Base-by-base conservation (phyloP, 2,797 vertebrate genomes). In the Mus caroli region DNA sequence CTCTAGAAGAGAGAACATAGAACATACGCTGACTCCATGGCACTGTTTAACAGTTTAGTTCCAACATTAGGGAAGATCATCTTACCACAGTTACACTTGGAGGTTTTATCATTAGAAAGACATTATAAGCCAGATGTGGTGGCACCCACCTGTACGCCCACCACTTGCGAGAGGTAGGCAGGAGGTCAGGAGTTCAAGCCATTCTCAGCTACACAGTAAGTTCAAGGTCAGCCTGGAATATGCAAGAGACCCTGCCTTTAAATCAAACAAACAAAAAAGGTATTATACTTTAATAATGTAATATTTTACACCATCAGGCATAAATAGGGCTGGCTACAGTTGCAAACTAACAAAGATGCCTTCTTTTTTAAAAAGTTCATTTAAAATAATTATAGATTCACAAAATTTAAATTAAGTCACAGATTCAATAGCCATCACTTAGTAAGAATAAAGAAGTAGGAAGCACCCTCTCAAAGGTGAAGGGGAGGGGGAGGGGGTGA, bases 1-100 rank as follows among this genome's bases (percentile, higher is more conserved):
- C 95, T 98, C 99, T 99, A 96, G 58, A 52, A 54, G 52, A 19
- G 54, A 89, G 88, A 94, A 88, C 22, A 94, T 22, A 82, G 96
- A 87, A 71, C 6, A 71, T 4, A 71, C 9, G 37, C n/a, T 75
- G 34, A 94, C 26, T 75, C 40, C 34, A 88, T 43, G 83, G 82
- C 1, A 94, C 3, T 91, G 34, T 7, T 94, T 37, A 90, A 82
- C n/a, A 83, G 88, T 75, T 88, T 75, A 95, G 69, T 86, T 76
- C 56, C 50, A 88, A 3, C 73, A 73, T 52, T 84, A 76, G 40
- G 22, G 10, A 91, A 85, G 54, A 77, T 56, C 10, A 76, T 34
- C 17, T 78, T 52, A 87, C 11, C 17, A 88, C 11, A 89, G 3
- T 73, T 73, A 93, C 6, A 79, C 50, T 86, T 40, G 58, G 0